A percentile compares a stretch with the other conserved stretches of the same genome.
phyloP scores from a whole-genome alignment of 2,888 invertebrate species.

The Philereme vetulata region DNA sequence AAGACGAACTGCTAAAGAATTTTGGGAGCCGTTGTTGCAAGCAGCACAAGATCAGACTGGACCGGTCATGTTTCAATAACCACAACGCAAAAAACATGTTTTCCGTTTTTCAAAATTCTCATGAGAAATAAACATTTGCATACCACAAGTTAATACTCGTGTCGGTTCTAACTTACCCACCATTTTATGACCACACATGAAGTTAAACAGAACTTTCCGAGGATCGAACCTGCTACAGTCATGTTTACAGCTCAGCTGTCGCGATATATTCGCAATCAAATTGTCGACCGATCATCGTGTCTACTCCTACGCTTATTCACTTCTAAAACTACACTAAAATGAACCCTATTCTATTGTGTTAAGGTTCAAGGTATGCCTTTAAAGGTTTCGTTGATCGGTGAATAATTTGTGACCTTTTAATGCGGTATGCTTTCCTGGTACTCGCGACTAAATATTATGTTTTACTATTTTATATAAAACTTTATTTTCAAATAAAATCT shows the following conservation, averaged over 20 bases:
- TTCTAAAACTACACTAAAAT: conserved; percentile 33
- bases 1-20: too few relatives aligned
- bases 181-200: conserved; percentile 60
- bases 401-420: conserved; percentile 72
- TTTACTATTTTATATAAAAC: too few relatives aligned
- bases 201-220: conserved; percentile 59
- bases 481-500: too few relatives aligned
- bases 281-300: conserved; percentile 77
- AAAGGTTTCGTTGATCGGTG: conserved; percentile 37
- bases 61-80: too few relatives aligned
- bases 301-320: conserved; percentile 62
- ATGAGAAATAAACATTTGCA: conserved; percentile 4
- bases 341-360: conserved; percentile 32
- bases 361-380: conserved; percentile 38
- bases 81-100: too few relatives aligned
- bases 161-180: conserved; percentile 47
- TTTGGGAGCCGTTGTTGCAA: too few relatives aligned
- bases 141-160: conserved; percentile 36
- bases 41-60: too few relatives aligned
- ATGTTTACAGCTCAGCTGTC: conserved; percentile 69
- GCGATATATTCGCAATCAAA: conserved; percentile 77
- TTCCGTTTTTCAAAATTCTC: too few relatives aligned
- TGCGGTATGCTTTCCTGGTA: conserved; percentile 64
- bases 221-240: conserved; percentile 60
- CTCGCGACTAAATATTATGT: conserved; percentile 26